A percentile compares a stretch with the other conserved stretches of the same genome.
Conservation (phyloP, 30 jellyfish, hydroid and myxozoan species). For the Nemopilema nomurai region DNA sequence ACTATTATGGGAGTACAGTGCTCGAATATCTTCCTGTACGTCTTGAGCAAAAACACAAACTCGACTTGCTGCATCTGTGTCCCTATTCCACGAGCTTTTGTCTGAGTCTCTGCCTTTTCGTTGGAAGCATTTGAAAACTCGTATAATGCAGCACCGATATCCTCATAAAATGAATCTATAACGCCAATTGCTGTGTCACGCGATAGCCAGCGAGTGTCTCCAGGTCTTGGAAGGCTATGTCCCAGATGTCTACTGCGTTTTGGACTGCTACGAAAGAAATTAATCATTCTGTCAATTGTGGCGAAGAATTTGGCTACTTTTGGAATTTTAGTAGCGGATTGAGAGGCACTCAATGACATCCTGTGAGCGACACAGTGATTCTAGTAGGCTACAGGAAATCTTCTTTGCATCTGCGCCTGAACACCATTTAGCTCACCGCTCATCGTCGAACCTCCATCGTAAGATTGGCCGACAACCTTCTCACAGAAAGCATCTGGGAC, state of each 20-base stretch:
- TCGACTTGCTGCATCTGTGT: slow-evolving; percentile 41
- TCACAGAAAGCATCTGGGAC: neutral
- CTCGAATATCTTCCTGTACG: slow-evolving; percentile 53
- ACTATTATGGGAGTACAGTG: slow-evolving; percentile 57
- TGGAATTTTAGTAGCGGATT: slow-evolving; percentile 20
- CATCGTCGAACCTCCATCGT: slow-evolving; percentile 37
- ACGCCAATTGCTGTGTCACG: no score
- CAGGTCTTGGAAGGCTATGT: no score
- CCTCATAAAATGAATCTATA: no score
- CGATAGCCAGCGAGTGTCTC: no score
- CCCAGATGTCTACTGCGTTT: no score
- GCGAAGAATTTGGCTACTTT: slow-evolving; percentile 22
- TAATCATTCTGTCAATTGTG: slow-evolving; percentile 33
- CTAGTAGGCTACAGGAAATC: slow-evolving; percentile 32
- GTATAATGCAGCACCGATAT: slow-evolving; percentile 20
- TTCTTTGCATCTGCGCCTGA: slow-evolving; percentile 40
- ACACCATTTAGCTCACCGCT: slow-evolving; percentile 60
- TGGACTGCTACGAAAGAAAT: slow-evolving; percentile 45
- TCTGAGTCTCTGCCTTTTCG: slow-evolving; percentile 59
- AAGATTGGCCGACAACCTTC: slow-evolving; percentile 32
- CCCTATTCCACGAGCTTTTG: slow-evolving; percentile 60
- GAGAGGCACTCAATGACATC: slow-evolving; percentile 43
- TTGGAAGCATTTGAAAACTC: slow-evolving; percentile 18
- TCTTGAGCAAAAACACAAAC: slow-evolving; percentile 50
- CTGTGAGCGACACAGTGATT: slow-evolving; percentile 50